These are phyloP conservation scores for Caenorhabditis brenneri DNA, from an alignment of 1,140 invertebrate genomes.

Conservation along the genomic window DNA sequence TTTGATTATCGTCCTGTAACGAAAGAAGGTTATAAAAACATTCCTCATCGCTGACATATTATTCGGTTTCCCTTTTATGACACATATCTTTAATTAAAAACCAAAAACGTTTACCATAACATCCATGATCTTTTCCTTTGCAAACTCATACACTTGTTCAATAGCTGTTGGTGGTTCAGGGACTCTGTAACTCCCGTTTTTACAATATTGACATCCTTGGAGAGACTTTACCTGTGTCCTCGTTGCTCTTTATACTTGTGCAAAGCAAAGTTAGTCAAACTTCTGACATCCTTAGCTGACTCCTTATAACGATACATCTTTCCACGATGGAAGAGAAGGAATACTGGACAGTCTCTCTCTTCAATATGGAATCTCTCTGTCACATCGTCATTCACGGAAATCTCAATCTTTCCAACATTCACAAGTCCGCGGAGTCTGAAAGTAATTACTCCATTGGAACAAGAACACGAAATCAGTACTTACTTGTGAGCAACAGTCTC, in stretches of 20 bases:
- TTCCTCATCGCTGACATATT: no score
- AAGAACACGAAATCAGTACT: slow-evolving; percentile 6
- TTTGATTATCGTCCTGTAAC: slow-evolving; percentile 69
- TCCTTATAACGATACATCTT: slow-evolving; percentile 71
- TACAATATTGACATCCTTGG: no score
- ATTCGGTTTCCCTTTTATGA: no score
- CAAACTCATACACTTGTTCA: slow-evolving; percentile 68
- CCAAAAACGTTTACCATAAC: slow-evolving; percentile 62
- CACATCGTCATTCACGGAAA: slow-evolving; percentile 68
- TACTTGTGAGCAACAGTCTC: slow-evolving; percentile 71
- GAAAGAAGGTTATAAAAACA: neutral
- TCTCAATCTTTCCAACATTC: slow-evolving; percentile 70
- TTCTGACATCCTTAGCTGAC: slow-evolving; percentile 66
- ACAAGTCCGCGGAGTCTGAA: slow-evolving; percentile 66
- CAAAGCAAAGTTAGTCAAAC: slow-evolving; percentile 66
- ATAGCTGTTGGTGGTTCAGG: slow-evolving; percentile 70
- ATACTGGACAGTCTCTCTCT: slow-evolving; percentile 68
- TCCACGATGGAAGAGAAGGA: slow-evolving; percentile 70
- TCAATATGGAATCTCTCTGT: slow-evolving; percentile 68
- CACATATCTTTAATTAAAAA: slow-evolving; percentile 23
- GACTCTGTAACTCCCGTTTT: slow-evolving; percentile 61
- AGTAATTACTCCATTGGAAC: slow-evolving; percentile 10
- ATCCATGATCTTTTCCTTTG: slow-evolving; percentile 64
- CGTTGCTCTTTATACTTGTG: slow-evolving; percentile 68
- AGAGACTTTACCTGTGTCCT: slow-evolving; percentile 52